Evolutionary conservation across 2,888 invertebrate genomes (phyloP).

Genomic region (Apoderus coryli): DNA sequence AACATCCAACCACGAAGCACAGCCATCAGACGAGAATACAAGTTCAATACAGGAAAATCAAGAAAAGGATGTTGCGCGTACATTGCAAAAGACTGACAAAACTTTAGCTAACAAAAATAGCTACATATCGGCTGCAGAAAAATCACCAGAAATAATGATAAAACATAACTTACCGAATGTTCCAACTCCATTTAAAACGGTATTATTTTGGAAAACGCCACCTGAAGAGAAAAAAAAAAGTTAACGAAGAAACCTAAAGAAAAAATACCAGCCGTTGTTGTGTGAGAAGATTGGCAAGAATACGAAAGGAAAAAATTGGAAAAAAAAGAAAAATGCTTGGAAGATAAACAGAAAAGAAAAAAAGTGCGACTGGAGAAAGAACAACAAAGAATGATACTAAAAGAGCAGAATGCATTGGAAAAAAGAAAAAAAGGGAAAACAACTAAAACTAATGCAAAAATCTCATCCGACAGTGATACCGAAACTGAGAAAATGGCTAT

Average conservation of each 20-base stretch:
- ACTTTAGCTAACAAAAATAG: neutral
- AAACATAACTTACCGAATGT: conserved; percentile 5
- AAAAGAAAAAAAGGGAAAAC: no score
- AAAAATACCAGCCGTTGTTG: conserved; percentile 4
- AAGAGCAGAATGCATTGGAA: no score
- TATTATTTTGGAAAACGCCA: conserved; percentile 5
- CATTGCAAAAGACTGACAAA: conserved; percentile 5
- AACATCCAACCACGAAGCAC: conserved; percentile 2
- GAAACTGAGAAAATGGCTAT: no score
- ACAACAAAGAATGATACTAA: no score
- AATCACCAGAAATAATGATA: conserved; percentile 4
- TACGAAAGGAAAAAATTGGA: conserved; percentile 1
- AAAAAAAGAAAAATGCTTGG: no score
- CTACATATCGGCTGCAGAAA: conserved; percentile 5
- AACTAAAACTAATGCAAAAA: no score
- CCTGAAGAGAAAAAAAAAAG: no score
- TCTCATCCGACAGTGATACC: no score
- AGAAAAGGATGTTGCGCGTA: no score
- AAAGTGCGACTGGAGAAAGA: no score
- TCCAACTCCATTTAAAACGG: conserved; percentile 6
- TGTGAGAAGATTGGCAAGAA: conserved; percentile 4
- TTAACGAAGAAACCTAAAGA: neutral
- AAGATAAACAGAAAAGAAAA: no score
- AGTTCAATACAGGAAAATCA: conserved; percentile 3
- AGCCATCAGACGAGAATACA: neutral